Evolutionary conservation across 2,113 vertebrate species (phyloP), one percentile per base, ranked within the genome.

Genomic region (Oncorhynchus tshawytscha): DNA sequence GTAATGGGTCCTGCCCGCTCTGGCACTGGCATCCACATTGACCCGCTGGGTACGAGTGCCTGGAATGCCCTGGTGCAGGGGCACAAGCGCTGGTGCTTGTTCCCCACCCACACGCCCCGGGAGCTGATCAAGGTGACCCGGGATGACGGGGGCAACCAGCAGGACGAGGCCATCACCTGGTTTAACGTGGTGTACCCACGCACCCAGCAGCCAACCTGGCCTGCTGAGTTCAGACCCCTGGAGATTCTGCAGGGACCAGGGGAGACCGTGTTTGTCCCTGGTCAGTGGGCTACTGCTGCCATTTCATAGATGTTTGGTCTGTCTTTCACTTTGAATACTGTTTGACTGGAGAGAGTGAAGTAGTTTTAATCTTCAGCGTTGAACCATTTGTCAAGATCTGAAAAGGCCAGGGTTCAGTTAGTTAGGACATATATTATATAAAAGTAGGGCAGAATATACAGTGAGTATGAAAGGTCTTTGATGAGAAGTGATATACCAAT

Each of bases 81-180:
- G 7, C 96, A 99, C 82, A 99, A 99, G 84, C 93, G 98, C 67
- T 99, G 98, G 98, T 99, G 98, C 71, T 92, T 99, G 34, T 99
- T 99, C 81, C 98, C 98, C 5, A 99, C 98, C 49, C 97, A 96
- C 91, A 98, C 97, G 0, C 97, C 98, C 45, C 91, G 98, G 1
- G 97, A 99, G 80, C 95, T 99, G 72, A 99, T 99, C 92, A 99
- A 99, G 81, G 97, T 99, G 88, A 96, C 95, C 0, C 88, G 97
- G 2, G 97, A 99, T 2, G 97, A 98, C n/a, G 97, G 98, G 0
- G 98, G 97, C 4, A 99, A 96, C 88, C 98, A 99, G 91, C 98
- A 99, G 90, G 98, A 99, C 0, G 98, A 99, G 86, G 98, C 98
- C 2, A 97, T 99, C 86, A 99, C 98, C 72, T 99, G 98, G 98